Conservation (phyloP, 2,113 vertebrate species). For the Gymnarchus niloticus region DNA sequence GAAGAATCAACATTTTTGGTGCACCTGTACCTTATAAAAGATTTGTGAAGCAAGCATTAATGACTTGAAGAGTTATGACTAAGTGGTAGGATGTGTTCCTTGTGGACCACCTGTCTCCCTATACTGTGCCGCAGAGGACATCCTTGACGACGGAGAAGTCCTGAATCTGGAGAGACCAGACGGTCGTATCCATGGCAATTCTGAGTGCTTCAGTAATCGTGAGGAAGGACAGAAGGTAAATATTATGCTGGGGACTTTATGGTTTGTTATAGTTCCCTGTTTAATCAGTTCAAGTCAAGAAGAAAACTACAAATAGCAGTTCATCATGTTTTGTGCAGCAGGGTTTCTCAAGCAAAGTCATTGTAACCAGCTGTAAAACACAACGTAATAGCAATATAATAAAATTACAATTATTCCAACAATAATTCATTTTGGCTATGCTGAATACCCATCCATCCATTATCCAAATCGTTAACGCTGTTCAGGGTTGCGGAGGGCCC, state of each 20-base stretch:
- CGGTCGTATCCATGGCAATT: slow-evolving; percentile 63
- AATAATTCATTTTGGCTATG: background rate
- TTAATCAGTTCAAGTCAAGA: background rate
- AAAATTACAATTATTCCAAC: background rate
- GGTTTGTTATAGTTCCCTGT: background rate
- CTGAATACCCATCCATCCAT: too few relatives aligned
- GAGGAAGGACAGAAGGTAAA: slow-evolving; percentile 59
- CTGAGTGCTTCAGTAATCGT: slow-evolving; percentile 54
- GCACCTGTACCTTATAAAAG: too few relatives aligned
- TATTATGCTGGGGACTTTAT: background rate
- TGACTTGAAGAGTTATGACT: background rate
- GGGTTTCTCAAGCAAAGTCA: background rate
- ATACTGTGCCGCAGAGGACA: slow-evolving; percentile 55
- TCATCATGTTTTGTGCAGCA: background rate
- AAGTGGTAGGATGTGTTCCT: too few relatives aligned
- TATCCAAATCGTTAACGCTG: too few relatives aligned
- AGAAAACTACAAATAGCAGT: background rate
- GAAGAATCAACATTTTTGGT: too few relatives aligned
- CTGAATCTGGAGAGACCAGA: slow-evolving; percentile 59
- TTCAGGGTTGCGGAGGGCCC: too few relatives aligned
- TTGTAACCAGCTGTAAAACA: background rate
- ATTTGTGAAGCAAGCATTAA: background rate
- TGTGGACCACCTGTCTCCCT: background rate
- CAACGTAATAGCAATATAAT: background rate
- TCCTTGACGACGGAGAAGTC: slow-evolving; percentile 63